Base-by-base conservation (phyloP, 2,113 vertebrate species). In the Hippocampus barbouri region DNA sequence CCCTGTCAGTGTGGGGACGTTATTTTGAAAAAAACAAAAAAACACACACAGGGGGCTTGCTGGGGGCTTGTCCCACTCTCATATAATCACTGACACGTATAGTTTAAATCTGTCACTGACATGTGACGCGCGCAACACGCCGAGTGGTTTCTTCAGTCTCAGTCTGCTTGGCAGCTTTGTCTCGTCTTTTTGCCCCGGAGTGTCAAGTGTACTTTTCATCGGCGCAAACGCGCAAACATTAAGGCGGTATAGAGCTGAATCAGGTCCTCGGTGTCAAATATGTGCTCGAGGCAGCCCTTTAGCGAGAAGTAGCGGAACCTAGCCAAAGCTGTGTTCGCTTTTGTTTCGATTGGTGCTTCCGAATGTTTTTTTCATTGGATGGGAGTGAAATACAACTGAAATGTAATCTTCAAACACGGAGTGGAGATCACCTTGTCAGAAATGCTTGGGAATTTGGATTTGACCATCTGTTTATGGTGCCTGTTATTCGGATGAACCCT, bases 1-100 rank as follows among this genome's bases (percentile, higher is more conserved):
- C 84, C 61, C 73, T 65, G 86, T 85, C 83, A 86, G 83, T 73
- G 75, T 74, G 74, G 81, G 77, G 77, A 79, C 77, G 59, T 6
- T 34, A 15, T 45, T 43, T 43, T 30, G 11, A 47, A 18, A n/a
- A n/a, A 54, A 54, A 54, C 0, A 30, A 61, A 74, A 77, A 81
- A 77, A 77, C 71, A 69, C 27, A 30, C 27, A 18, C 56, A 1
- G 14, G 72, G 77, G 72, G 83, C 73, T 73, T 70, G 79, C 77
- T 51, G 73, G 65, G 4, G 75, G 76, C 68, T 72, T 68, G 54
- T 83, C 69, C 63, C 30, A 63, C 72, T 68, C 79, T 61, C 27
- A 69, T 68, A 74, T 84, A 82, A 86, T 84, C 81, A 77, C 68
- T 21, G 8, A 54, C 75, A 73, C 54, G 66, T 75, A 30, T 51